These are phyloP conservation scores for Agelaius tricolor DNA, from an alignment of 2,113 vertebrate species.

Conservation along the genomic window DNA sequence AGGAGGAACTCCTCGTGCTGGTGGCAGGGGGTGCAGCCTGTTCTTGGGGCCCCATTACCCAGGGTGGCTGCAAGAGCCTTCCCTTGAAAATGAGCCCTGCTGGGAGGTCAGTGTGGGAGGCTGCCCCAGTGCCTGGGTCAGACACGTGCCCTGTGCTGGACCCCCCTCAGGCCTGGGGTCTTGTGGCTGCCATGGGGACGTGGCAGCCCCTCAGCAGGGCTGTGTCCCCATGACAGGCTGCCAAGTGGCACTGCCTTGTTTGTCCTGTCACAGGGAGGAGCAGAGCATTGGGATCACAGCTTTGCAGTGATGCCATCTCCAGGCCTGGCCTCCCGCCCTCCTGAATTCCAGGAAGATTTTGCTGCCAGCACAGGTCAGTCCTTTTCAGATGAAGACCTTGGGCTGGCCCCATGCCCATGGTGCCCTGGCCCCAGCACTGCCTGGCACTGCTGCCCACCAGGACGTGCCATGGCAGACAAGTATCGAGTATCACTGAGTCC, in stretches of 20 bases:
- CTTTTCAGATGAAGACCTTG: neutral
- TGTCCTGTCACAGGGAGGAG: neutral
- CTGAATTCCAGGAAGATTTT: neutral
- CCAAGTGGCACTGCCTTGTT: neutral
- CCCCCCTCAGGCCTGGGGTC: neutral
- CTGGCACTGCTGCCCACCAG: neutral
- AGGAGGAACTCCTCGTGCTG: neutral
- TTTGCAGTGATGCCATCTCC: neutral
- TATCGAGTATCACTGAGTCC: neutral
- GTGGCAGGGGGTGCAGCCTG: neutral
- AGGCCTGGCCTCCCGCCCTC: neutral
- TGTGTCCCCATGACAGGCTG: neutral
- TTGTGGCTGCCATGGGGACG: fast-evolving
- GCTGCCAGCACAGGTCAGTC: fast-evolving
- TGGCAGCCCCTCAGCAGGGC: neutral
- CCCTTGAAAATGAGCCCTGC: neutral
- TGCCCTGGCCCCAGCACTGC: neutral
- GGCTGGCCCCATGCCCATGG: fast-evolving
- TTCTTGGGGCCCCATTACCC: neutral
- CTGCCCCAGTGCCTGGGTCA: neutral
- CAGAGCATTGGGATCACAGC: neutral
- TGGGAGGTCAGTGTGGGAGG: neutral
- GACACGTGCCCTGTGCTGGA: neutral
- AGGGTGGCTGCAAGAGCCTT: neutral
- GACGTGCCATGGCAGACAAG: fast-evolving